These are phyloP conservation scores for Ptilorrhoa leucosticta DNA, from an alignment of 2,113 vertebrate genomes.

Conservation along the genomic window DNA sequence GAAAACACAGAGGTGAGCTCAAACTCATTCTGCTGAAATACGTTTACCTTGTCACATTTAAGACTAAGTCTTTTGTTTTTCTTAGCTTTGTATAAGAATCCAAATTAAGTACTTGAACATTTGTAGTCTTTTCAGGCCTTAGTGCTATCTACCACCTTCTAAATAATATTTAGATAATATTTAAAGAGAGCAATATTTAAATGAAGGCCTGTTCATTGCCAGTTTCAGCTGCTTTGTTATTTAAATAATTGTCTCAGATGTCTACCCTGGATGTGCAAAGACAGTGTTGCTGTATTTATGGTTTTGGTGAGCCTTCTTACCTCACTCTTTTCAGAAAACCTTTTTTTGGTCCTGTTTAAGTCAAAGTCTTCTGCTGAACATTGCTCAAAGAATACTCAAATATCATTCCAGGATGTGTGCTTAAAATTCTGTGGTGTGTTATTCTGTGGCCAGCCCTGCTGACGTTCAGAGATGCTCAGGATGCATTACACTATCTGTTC, in stretches of 20 bases:
- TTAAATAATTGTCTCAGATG: neutral
- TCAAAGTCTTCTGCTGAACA: neutral
- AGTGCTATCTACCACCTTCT: neutral
- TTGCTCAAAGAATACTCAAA: neutral
- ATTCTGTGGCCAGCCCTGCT: neutral
- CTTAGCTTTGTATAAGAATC: neutral
- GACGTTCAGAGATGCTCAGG: neutral
- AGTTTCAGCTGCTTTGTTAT: neutral
- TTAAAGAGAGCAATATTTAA: neutral
- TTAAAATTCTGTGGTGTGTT: neutral
- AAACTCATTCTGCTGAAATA: neutral
- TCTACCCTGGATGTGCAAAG: neutral
- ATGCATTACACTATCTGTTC: neutral
- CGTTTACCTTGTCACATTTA: neutral
- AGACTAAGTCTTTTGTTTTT: neutral
- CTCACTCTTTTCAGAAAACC: neutral
- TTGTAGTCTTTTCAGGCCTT: neutral
- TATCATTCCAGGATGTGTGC: neutral
- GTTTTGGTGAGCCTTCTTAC: neutral
- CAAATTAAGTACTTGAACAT: neutral
- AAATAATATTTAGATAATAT: neutral
- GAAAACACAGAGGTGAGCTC: neutral
- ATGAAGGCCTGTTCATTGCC: neutral
- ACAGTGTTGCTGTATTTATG: neutral
- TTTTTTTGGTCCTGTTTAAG: no score